Evolutionary conservation across 2,888 invertebrate genomes (phyloP).

Genomic region (Xylocampa areola): DNA sequence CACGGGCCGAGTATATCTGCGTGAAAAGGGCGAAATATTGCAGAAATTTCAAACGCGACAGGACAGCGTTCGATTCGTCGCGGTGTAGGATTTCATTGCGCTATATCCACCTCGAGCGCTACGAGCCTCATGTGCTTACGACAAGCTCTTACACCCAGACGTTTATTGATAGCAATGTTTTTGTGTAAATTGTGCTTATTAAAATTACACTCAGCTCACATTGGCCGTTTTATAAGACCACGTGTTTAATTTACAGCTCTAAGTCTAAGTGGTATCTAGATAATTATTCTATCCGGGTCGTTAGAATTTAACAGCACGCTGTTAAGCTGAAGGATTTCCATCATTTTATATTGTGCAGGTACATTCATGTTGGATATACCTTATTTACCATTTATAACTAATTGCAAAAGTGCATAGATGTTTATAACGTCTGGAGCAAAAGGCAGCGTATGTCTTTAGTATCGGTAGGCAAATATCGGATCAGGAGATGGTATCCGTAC

Average conservation of each 20-base stretch:
- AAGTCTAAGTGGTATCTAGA: conserved; percentile 62
- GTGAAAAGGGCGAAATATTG: conserved; percentile 90
- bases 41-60: conserved; percentile 88
- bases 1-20: conserved; percentile 86
- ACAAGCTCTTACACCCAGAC: conserved; percentile 74
- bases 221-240: conserved; percentile 63
- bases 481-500: conserved; percentile 84
- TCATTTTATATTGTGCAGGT: conserved; percentile 44
- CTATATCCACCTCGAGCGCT: conserved; percentile 74
- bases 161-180: conserved; percentile 83
- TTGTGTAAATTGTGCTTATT: conserved; percentile 76
- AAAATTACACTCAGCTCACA: conserved; percentile 76
- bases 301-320: conserved; percentile 67
- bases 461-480: conserved; percentile 75
- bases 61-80: conserved; percentile 88
- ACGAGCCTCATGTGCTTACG: conserved; percentile 78
- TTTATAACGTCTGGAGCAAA: conserved; percentile 67
- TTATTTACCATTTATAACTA: conserved; percentile 61
- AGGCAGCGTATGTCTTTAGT: conserved; percentile 69
- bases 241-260: conserved; percentile 65
- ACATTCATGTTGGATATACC: conserved; percentile 38
- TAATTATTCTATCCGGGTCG: conserved; percentile 62
- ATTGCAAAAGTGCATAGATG: conserved; percentile 55
- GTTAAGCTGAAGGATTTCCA: conserved; percentile 68
- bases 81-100: conserved; percentile 89